A percentile compares a stretch with the other conserved stretches of the same genome.
Conservation (phyloP, 2,797 vertebrate species). For the Chaetodon trifasciatus region DNA sequence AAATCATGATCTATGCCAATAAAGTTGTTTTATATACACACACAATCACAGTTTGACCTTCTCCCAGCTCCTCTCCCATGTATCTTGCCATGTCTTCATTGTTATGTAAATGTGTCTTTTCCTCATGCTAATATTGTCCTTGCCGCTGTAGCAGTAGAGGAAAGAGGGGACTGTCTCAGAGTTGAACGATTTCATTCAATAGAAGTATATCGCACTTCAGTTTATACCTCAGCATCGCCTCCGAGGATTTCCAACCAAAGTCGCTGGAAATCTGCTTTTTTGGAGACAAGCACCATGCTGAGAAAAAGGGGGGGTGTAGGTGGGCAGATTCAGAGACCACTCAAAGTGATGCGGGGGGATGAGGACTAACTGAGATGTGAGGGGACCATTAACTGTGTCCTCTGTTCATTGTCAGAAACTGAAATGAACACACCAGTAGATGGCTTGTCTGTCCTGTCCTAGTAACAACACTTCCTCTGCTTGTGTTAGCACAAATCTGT, state of each 20-base stretch:
- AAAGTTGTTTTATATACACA: constrained; percentile 27
- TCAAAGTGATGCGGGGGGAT: constrained; percentile 37
- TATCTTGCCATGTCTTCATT: constrained; percentile 38
- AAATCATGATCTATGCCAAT: constrained; percentile 21
- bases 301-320: constrained; percentile 49
- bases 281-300: constrained; percentile 50
- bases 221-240: constrained; percentile 46
- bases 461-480: constrained; percentile 8
- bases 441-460: constrained; percentile 37
- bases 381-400: constrained; percentile 51
- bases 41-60: constrained; percentile 47
- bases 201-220: constrained; percentile 36
- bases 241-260: constrained; percentile 50
- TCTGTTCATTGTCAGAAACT: constrained; percentile 46
- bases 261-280: constrained; percentile 56
- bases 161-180: constrained; percentile 34
- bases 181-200: constrained; percentile 42
- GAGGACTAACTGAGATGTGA: constrained; percentile 47
- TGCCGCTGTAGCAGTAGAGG: constrained; percentile 30
- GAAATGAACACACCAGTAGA: constrained; percentile 39
- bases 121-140: constrained; percentile 62
- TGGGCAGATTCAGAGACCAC: constrained; percentile 18
- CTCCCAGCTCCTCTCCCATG: constrained; percentile 14
- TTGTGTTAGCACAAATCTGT: constrained; percentile 54
- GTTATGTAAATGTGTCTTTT: constrained; percentile 65